These are phyloP conservation scores for Heliothis peltigera DNA, from an alignment of 2,888 invertebrate species.

Conservation along the genomic window DNA sequence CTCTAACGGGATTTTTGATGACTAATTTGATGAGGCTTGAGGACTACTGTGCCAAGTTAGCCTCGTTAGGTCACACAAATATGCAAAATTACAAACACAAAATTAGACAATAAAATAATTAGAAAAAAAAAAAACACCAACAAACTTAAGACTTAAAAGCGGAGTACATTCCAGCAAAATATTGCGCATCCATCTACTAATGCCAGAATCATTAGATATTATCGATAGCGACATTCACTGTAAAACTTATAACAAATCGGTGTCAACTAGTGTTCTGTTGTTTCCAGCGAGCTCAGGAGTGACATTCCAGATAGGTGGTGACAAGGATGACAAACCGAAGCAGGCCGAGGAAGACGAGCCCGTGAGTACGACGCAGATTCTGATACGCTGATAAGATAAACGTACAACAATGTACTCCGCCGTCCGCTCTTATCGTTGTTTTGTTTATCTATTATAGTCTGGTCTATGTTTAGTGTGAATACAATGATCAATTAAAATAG, in stretches of 20 bases:
- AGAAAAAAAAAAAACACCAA: no score
- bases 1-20: conserved; percentile 3
- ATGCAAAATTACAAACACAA: no score
- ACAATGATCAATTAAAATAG: conserved; percentile 53
- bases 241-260: neutral
- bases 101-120: no score
- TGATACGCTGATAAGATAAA: conserved; percentile 67
- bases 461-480: conserved; percentile 49
- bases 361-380: conserved; percentile 75
- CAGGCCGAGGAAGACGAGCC: conserved; percentile 89
- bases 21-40: no score
- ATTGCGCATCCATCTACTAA: no score
- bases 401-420: conserved; percentile 61
- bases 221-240: no score
- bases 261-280: conserved; percentile 14
- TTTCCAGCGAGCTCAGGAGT: conserved; percentile 89
- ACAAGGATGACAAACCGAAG: conserved; percentile 89
- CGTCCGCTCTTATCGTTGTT: conserved; percentile 61
- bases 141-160: no score
- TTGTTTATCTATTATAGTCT: conserved; percentile 62
- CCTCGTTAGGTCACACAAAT: no score
- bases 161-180: no score
- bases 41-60: no score
- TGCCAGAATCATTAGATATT: no score
- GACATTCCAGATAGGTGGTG: conserved; percentile 93